These are phyloP conservation scores for Gallinago jamesoni DNA, from an alignment of 2,113 vertebrate species.

Conservation along the genomic window DNA sequence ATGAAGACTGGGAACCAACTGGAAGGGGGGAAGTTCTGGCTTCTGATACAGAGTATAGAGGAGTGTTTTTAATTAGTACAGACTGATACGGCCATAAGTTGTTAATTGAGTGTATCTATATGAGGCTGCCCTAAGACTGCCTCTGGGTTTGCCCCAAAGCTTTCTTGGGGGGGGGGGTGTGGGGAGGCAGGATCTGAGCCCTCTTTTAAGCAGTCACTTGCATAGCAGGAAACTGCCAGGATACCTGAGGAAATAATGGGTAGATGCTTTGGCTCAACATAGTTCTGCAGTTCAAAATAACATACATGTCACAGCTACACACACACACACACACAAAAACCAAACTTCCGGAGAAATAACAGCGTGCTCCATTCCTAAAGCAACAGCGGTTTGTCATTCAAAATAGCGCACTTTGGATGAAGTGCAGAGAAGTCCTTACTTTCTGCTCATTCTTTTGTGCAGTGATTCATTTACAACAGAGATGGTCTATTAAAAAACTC, in stretches of 20 bases:
- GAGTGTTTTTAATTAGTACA: not conserved
- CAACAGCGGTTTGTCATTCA: not conserved
- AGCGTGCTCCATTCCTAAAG: conserved; percentile 42
- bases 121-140: not conserved
- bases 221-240: conserved; percentile 62
- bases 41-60: not conserved
- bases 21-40: not conserved
- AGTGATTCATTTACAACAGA: conserved; percentile 51
- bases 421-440: conserved; percentile 42
- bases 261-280: not conserved
- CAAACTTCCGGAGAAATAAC: not conserved
- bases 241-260: conserved; percentile 16
- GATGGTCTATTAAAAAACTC: conserved; percentile 38
- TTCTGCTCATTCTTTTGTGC: conserved; percentile 32
- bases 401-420: conserved; percentile 10
- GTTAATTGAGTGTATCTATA: not conserved
- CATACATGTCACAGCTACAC: not conserved
- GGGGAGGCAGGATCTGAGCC: not conserved
- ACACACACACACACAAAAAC: not conserved
- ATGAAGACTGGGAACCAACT: not conserved
- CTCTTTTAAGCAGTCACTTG: conserved; percentile 53
- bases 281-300: not conserved
- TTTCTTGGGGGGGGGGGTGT: not conserved
- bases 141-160: not conserved
- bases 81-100: not conserved